Conservation (phyloP, 92 coral and sea anemone genomes). For the Metridium senile region DNA sequence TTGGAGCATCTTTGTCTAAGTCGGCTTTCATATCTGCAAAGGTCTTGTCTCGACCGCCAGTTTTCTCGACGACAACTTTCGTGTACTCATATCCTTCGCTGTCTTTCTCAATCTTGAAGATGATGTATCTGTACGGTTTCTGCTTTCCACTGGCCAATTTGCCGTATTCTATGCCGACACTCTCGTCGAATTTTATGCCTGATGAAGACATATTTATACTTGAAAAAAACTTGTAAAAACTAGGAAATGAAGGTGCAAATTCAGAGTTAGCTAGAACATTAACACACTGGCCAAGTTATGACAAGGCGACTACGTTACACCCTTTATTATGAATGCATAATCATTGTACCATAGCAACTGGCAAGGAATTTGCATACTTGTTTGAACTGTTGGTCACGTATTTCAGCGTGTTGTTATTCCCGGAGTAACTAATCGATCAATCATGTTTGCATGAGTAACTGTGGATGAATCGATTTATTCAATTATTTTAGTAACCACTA, state of each 20-base stretch:
- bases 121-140: not conserved
- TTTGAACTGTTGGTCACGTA: no score
- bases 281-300: no score
- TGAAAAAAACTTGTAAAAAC: not conserved
- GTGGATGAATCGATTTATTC: no score
- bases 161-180: not conserved
- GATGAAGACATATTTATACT: not conserved
- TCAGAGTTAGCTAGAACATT: not conserved
- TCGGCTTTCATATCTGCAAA: constrained; percentile 6
- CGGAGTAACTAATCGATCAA: no score
- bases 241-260: not conserved
- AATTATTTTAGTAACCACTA: no score
- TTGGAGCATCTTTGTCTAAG: not conserved
- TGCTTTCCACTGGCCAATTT: not conserved
- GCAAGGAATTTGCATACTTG: no score
- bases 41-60: constrained; percentile 1
- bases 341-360: no score
- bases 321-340: no score
- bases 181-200: not conserved
- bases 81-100: not conserved
- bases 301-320: not conserved
- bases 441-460: no score
- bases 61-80: constrained; percentile 22
- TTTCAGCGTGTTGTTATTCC: no score
- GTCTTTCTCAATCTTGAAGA: not conserved